Conservation (phyloP, 2,797 vertebrate species). For the Valencia hispanica region DNA sequence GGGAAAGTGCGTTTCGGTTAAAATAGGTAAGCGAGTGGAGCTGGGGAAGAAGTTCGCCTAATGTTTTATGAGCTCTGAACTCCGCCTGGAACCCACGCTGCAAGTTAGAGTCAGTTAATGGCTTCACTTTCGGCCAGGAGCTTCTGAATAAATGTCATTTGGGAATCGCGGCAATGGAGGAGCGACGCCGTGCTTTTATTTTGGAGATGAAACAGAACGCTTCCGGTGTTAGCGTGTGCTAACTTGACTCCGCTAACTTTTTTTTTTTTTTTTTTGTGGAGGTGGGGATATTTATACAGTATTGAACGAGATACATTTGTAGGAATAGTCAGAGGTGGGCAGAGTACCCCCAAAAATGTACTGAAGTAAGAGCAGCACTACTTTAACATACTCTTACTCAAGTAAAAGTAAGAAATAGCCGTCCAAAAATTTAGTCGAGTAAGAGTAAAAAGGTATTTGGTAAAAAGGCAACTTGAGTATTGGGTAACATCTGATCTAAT, state of each 20-base stretch:
- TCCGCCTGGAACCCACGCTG: conserved; percentile 66
- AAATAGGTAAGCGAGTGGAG: conserved; percentile 56
- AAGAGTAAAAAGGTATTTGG: too few species aligned
- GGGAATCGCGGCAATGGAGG: accelerated
- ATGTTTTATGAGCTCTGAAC: conserved; percentile 64
- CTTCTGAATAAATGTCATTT: conserved; percentile 39
- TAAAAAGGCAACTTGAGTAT: too few species aligned
- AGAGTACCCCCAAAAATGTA: too few species aligned
- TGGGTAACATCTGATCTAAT: too few species aligned
- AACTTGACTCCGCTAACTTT: conserved; percentile 18
- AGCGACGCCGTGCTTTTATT: neutral
- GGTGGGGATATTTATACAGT: conserved; percentile 35
- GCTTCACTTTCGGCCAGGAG: accelerated
- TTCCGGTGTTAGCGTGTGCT: conserved; percentile 2
- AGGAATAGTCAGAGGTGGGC: too few species aligned
- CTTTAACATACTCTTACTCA: too few species aligned
- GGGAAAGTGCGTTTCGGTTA: conserved; percentile 22
- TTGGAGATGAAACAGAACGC: accelerated
- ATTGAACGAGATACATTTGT: conserved; percentile 53
- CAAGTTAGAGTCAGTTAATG: neutral
- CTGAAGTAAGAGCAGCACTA: too few species aligned
- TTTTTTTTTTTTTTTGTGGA: conserved; percentile 32
- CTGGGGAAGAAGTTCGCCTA: conserved; percentile 53
- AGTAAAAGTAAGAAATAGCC: too few species aligned
- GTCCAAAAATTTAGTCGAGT: too few species aligned